Percentiles rank a stretch among this genome's conserved stretches.
Evolutionary conservation across 2,113 vertebrate species (phyloP).

Genomic region (Parotia lawesii): DNA sequence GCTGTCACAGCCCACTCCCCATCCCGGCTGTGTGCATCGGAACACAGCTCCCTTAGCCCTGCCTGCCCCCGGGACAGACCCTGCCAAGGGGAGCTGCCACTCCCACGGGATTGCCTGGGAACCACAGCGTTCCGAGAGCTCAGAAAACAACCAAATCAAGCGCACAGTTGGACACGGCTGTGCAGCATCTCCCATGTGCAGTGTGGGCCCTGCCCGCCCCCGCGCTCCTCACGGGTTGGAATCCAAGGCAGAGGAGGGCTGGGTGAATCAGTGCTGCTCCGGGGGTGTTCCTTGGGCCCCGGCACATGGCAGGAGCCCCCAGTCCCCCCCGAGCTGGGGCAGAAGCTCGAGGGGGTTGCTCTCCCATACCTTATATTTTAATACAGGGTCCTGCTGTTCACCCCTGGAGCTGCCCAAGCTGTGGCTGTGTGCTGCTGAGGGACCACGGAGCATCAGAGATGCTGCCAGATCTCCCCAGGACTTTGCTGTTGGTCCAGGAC

Average conservation of each 20-base stretch:
- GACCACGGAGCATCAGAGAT: not conserved
- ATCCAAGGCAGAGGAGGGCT: not conserved
- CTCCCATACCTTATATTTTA: not conserved
- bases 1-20: not conserved
- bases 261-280: not conserved
- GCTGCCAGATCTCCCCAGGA: not conserved
- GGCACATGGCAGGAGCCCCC: not conserved
- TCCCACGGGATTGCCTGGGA: not conserved
- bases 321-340: not conserved
- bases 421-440: not conserved
- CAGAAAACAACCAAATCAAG: fast-evolving
- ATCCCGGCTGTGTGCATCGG: not conserved
- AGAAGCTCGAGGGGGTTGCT: not conserved
- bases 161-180: not conserved
- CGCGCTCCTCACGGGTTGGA: fast-evolving
- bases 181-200: not conserved
- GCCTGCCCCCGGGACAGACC: not conserved
- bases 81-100: fast-evolving
- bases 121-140: not conserved
- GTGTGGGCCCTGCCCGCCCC: not conserved
- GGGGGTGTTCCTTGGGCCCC: not conserved
- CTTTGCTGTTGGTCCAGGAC: not conserved
- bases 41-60: not conserved
- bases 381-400: not conserved
- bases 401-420: not conserved